These are phyloP conservation scores for Pecten maximus DNA, from an alignment of 2,888 invertebrate species.

Conservation along the genomic window DNA sequence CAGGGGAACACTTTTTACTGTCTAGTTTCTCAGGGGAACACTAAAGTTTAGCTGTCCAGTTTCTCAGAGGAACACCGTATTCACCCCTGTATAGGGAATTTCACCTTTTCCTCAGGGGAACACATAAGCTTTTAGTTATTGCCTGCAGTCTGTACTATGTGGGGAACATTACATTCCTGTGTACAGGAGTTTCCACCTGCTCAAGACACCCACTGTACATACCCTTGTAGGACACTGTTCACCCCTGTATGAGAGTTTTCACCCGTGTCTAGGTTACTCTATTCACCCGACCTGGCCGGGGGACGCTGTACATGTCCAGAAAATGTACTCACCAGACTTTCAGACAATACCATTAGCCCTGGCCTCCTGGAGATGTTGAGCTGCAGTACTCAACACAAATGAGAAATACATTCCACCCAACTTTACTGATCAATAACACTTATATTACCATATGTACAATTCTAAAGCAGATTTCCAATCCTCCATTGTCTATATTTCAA, in stretches of 20 bases:
- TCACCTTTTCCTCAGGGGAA: neutral
- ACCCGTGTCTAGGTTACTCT: neutral
- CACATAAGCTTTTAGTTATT: no score
- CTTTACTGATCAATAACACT: neutral
- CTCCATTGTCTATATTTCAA: constrained; percentile 13
- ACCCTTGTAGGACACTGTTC: neutral
- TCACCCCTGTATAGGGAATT: neutral
- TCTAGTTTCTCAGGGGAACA: no score
- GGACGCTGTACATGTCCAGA: no score
- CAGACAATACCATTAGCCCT: neutral
- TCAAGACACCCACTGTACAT: neutral
- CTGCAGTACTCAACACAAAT: neutral
- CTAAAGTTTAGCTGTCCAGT: no score
- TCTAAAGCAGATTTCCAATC: constrained; percentile 6
- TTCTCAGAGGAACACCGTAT: no score
- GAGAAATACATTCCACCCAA: neutral
- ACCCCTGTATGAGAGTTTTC: neutral
- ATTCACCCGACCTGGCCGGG: no score
- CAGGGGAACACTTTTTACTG: no score
- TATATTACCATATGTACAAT: neutral
- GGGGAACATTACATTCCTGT: no score
- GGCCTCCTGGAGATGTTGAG: neutral
- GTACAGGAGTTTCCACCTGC: neutral
- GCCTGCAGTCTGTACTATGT: no score
- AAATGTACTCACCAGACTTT: neutral